phyloP scores from a whole-genome alignment of 2,113 vertebrate genomes.

The Thunnus maccoyii region DNA sequence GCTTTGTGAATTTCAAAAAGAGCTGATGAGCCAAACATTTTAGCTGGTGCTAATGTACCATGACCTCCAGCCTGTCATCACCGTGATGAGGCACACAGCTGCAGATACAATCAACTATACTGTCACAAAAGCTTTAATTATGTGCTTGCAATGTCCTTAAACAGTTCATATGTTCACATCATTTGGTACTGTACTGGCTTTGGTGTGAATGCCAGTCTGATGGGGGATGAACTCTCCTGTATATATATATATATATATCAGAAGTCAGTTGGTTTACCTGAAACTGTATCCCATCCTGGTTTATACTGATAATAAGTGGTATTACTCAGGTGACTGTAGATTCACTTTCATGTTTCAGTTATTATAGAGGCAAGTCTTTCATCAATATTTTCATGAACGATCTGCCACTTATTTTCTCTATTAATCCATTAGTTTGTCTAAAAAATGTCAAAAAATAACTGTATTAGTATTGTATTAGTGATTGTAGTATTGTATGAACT shows the following conservation, averaged over 20 bases:
- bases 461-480: too few relatives aligned
- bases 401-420: background rate
- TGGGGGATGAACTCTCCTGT: background rate
- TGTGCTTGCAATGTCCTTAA: background rate
- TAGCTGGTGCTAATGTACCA: slow-evolving; percentile 51
- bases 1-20: slow-evolving; percentile 6
- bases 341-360: too few relatives aligned
- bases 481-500: too few relatives aligned
- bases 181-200: background rate
- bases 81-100: slow-evolving; percentile 32
- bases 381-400: too few relatives aligned
- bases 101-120: background rate
- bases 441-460: background rate
- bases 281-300: too few relatives aligned
- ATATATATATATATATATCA: too few relatives aligned
- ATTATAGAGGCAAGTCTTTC: too few relatives aligned
- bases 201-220: too few relatives aligned
- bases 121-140: background rate
- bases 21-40: slow-evolving; percentile 27
- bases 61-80: slow-evolving; percentile 45
- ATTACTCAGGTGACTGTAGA: too few relatives aligned
- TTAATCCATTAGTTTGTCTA: background rate
- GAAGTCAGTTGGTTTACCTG: too few relatives aligned
- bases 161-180: background rate
- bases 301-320: background rate